Conservation (phyloP, 2,888 invertebrate species). For the Norana najaformis region DNA sequence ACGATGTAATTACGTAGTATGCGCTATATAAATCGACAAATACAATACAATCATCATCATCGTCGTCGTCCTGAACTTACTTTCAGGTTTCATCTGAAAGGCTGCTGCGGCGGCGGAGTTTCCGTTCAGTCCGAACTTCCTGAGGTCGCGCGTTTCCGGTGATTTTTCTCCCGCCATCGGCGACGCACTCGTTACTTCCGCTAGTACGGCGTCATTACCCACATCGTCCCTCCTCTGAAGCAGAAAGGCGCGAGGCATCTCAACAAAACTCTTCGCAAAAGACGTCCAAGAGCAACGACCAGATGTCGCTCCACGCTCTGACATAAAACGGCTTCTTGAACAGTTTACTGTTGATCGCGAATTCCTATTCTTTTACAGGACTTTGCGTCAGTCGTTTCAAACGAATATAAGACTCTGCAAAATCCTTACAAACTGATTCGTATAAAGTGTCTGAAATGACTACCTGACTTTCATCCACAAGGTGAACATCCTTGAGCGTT, state of each 20-base stretch:
- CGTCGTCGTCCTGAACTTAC: background rate
- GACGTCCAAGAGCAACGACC: background rate
- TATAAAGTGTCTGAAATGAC: background rate
- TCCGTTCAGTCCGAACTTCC: background rate
- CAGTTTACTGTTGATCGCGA: background rate
- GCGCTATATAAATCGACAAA: background rate
- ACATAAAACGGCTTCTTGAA: background rate
- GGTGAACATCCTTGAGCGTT: too few relatives aligned
- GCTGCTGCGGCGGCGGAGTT: background rate
- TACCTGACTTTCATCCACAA: background rate
- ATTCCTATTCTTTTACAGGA: background rate
- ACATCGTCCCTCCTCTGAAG: background rate
- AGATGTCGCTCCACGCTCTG: background rate
- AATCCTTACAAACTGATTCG: background rate
- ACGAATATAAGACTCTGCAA: background rate
- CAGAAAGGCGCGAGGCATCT: conserved; percentile 10
- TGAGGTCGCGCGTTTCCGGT: conserved; percentile 5
- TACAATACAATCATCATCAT: background rate
- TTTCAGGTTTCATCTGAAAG: background rate
- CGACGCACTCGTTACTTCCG: background rate
- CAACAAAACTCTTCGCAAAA: background rate
- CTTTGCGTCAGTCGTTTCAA: background rate
- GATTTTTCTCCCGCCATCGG: background rate
- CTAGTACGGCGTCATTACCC: background rate
- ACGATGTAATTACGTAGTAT: too few relatives aligned